A percentile compares a stretch with the other conserved stretches of the same genome.
Evolutionary conservation across 2,797 vertebrate genomes (phyloP).

Genomic region (Echeneis naucrates): DNA sequence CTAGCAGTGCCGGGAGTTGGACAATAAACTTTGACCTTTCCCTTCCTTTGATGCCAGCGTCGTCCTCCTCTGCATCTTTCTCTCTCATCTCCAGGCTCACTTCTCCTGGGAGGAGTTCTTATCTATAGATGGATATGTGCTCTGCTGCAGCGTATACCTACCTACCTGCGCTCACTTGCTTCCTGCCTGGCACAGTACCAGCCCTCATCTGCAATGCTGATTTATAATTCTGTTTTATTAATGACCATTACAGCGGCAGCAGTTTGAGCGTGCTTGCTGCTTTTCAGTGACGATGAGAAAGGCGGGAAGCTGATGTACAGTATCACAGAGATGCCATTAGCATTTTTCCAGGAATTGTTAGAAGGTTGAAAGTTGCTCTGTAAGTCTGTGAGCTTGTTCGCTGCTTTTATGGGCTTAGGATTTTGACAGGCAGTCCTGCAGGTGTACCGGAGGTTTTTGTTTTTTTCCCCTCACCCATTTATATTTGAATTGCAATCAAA

Average conservation of each 20-base stretch:
- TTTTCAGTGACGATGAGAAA: conserved; percentile 22
- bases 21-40: conserved; percentile 66
- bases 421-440: conserved; percentile 54
- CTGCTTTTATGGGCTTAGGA: conserved; percentile 21
- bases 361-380: conserved; percentile 37
- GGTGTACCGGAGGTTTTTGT: conserved; percentile 40
- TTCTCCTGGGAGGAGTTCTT: conserved; percentile 35
- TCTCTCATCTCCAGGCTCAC: conserved; percentile 50
- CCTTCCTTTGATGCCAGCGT: conserved; percentile 50
- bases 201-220: conserved; percentile 77
- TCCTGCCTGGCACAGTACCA: conserved; percentile 68
- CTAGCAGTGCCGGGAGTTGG: conserved; percentile 18
- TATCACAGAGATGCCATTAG: conserved; percentile 26
- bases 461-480: conserved; percentile 17
- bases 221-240: conserved; percentile 83
- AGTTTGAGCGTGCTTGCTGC: conserved; percentile 14
- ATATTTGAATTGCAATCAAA: conserved; percentile 59
- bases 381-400: conserved; percentile 2
- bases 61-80: conserved; percentile 42
- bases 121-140: conserved; percentile 52
- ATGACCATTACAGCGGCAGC: conserved; percentile 67
- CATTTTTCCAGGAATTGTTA: conserved; percentile 37
- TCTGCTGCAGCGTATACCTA: conserved; percentile 35
- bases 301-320: conserved; percentile 41
- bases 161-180: conserved; percentile 19